Base-by-base conservation (phyloP, 2,797 vertebrate genomes). In the Petrocephalus schoutedeni region DNA sequence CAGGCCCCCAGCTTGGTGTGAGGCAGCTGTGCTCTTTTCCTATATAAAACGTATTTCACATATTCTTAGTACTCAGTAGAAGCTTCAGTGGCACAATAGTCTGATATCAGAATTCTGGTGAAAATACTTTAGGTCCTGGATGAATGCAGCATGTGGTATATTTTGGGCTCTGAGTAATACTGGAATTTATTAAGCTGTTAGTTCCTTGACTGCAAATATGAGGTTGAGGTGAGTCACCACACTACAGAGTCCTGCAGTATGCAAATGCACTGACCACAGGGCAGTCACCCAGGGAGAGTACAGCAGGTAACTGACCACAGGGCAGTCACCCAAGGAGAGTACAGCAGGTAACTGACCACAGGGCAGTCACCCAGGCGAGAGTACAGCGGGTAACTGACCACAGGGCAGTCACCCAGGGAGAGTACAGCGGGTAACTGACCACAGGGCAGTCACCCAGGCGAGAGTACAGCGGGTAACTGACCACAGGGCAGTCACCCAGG, bases 321-420 rank as follows among this genome's bases (percentile, higher is more conserved):
- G 97, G 87, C 93, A 95, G 91, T 97, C 97, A 67, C 97, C 97
- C 0, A 98, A 96, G 97, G 94, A 0, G 97, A 98, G 90, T 97
- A 28, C 28, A 28, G 28, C 28, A 1, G 28, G 28, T 28, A 28
- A 89, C 97, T 92, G 67, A 98, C 97, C 95, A 97, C 92, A 3
- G 97, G 97, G 87, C 93, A 95, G 91, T 98, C 97, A 67, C 97
- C 97, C 0, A 98, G 96, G 97, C n/a, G 94, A 0, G 97, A 98
- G 90, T 97, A 28, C 28, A 28, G 1, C 28, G 1, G 28, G 28
- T 28, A 28, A 89, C 97, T 92, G 67, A 98, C 97, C 95, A 97
- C 92, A 3, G 97, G 97, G 87, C 93, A 95, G n/a, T 1, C 28
- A 28, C 28, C 28, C 28, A 28, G 28, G 28, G 28, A 28, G 28